phyloP scores from a whole-genome alignment of 2,113 vertebrate genomes.

The Eublepharis macularius region DNA sequence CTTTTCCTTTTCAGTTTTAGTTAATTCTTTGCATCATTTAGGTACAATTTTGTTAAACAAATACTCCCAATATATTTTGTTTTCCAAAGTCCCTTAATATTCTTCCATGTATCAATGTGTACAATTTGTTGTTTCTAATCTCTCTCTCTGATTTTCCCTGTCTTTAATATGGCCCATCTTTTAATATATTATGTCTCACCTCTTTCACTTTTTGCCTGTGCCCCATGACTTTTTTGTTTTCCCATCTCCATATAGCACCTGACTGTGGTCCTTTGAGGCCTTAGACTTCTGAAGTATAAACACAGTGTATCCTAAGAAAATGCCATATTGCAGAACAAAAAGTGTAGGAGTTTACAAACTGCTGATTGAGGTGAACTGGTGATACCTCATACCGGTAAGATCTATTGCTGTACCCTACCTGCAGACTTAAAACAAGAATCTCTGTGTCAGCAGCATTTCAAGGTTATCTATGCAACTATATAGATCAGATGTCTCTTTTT shows the following conservation, averaged over 20 bases:
- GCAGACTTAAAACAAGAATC: not conserved
- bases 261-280: not conserved
- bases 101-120: not conserved
- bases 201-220: not conserved
- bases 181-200: not conserved
- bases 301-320: not conserved
- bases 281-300: not conserved
- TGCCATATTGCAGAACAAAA: not conserved
- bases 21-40: too few species aligned
- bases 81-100: not conserved
- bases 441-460: not conserved
- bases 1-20: too few species aligned
- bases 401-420: not conserved
- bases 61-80: too few species aligned
- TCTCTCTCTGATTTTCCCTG: not conserved
- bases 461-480: slow-evolving; percentile 2
- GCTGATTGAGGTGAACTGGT: not conserved
- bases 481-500: not conserved
- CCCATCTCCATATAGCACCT: not conserved
- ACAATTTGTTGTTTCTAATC: not conserved
- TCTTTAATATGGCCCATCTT: not conserved
- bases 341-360: not conserved
- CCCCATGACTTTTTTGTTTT: not conserved
- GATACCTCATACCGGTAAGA: slow-evolving; percentile 5
- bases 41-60: too few species aligned